Percentiles rank a stretch among this genome's conserved stretches.
Conservation (phyloP, 1,140 invertebrate genomes). For the Drosophila pseudoobscura region DNA sequence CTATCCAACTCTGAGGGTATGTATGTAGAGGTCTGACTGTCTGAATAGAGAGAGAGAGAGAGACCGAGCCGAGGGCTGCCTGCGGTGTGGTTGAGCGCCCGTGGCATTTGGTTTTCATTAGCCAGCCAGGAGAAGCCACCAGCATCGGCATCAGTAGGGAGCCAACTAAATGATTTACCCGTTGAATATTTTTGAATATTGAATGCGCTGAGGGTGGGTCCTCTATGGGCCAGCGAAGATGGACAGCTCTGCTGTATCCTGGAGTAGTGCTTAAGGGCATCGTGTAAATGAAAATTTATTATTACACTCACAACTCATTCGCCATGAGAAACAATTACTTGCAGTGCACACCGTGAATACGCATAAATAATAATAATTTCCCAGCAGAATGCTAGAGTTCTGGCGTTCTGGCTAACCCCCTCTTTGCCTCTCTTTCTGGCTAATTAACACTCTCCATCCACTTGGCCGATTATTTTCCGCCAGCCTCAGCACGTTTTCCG, state of each 20-base stretch:
- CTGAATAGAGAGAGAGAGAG: not conserved
- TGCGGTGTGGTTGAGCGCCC: conserved; percentile 14
- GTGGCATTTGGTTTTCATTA: conserved; percentile 57
- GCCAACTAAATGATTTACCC: conserved; percentile 53
- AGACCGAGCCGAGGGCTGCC: not conserved
- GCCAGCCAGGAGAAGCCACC: conserved; percentile 21
- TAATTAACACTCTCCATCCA: conserved; percentile 56
- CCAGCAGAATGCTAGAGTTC: conserved; percentile 13
- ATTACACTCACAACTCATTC: conserved; percentile 43
- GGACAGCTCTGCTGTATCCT: not conserved
- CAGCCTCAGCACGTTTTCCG: conserved; percentile 25
- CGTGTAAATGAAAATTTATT: conserved; percentile 48
- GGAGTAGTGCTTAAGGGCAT: not conserved
- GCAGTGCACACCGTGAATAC: conserved; percentile 19
- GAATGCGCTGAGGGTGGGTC: conserved; percentile 30
- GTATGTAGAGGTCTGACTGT: not conserved
- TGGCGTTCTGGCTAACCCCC: not conserved
- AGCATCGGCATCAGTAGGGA: conserved; percentile 13
- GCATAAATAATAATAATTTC: conserved; percentile 77
- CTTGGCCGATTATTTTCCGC: conserved; percentile 47
- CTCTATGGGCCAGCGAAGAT: conserved; percentile 5
- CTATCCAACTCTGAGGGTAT: conserved; percentile 8
- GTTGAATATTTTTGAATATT: conserved; percentile 60
- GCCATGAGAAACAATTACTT: conserved; percentile 56
- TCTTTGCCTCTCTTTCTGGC: not conserved